phyloP scores from a whole-genome alignment of 2,888 invertebrate genomes.

The Thumatha senex region DNA sequence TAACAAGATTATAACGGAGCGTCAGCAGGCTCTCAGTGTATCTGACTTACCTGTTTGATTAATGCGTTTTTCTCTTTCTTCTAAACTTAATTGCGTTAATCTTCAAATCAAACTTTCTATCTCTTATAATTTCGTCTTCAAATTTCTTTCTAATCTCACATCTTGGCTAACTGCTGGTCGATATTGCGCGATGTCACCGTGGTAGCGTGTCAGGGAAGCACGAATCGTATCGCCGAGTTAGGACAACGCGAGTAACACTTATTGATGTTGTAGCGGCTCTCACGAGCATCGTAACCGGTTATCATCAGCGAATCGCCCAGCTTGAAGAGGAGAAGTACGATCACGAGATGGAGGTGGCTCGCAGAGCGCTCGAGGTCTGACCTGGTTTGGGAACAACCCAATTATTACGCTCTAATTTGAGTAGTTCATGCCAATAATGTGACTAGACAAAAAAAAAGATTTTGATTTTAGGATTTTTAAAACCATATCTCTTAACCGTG shows the following conservation, averaged over 20 bases:
- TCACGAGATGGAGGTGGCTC: slow-evolving; percentile 97
- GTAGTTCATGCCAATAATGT: slow-evolving; percentile 79
- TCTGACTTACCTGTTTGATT: slow-evolving; percentile 60
- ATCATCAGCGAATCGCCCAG: slow-evolving; percentile 91
- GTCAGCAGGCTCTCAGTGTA: slow-evolving; percentile 55
- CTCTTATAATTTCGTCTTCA: slow-evolving; percentile 59
- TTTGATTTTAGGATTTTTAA: slow-evolving; percentile 59
- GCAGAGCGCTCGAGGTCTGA: slow-evolving; percentile 97
- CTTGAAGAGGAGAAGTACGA: slow-evolving; percentile 98
- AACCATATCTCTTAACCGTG: slow-evolving; percentile 75
- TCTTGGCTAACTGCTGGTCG: slow-evolving; percentile 61
- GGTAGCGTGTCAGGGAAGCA: slow-evolving; percentile 27
- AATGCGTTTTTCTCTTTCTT: slow-evolving; percentile 66
- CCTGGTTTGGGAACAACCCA: slow-evolving; percentile 70
- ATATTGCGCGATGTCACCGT: slow-evolving; percentile 41
- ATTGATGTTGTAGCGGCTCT: slow-evolving; percentile 85
- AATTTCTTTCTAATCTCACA: slow-evolving; percentile 65
- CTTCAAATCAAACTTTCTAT: slow-evolving; percentile 62
- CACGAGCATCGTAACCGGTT: slow-evolving; percentile 88
- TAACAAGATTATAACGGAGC: slow-evolving; percentile 59
- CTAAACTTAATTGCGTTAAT: slow-evolving; percentile 66
- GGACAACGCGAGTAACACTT: slow-evolving; percentile 60
- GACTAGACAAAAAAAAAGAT: slow-evolving; percentile 72
- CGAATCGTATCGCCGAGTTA: slow-evolving; percentile 15
- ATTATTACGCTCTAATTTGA: slow-evolving; percentile 74